phyloP scores from a whole-genome alignment of 2,797 vertebrate species.

The Sarcophilus harrisii region DNA sequence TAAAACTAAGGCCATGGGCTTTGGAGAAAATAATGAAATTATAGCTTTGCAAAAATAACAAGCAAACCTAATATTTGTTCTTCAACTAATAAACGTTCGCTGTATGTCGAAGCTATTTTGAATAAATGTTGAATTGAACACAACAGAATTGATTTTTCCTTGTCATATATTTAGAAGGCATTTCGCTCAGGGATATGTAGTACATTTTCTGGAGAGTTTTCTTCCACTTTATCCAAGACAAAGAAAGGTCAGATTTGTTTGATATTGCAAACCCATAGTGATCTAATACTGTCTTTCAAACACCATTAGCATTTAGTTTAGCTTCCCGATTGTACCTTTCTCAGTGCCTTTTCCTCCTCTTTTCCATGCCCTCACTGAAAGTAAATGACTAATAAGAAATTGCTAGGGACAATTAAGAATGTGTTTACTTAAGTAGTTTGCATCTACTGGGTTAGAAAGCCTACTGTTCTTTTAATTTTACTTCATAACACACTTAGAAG shows the following conservation, averaged over 20 bases:
- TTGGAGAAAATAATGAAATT: neutral
- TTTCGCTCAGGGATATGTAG: neutral
- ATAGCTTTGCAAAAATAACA: neutral
- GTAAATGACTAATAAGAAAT: slow-evolving; percentile 7
- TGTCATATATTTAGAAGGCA: neutral
- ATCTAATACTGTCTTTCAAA: neutral
- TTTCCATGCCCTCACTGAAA: neutral
- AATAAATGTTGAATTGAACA: neutral
- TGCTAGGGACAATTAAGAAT: slow-evolving; percentile 12
- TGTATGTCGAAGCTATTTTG: neutral
- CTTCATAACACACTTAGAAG: slow-evolving; percentile 43
- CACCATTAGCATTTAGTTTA: slow-evolving; percentile 25
- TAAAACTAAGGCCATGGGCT: neutral
- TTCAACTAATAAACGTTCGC: neutral
- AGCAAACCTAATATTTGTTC: neutral
- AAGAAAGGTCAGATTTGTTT: slow-evolving; percentile 20
- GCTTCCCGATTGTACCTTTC: neutral
- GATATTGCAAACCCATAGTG: neutral
- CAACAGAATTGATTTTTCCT: neutral
- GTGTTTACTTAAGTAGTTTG: neutral
- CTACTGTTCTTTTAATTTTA: slow-evolving; percentile 30
- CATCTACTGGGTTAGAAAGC: slow-evolving; percentile 7
- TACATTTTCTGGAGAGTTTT: neutral
- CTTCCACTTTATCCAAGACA: neutral
- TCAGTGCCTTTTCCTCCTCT: neutral